phyloP scores from a whole-genome alignment of 1,140 invertebrate species.

The Hyposmocoma kahamanoa region DNA sequence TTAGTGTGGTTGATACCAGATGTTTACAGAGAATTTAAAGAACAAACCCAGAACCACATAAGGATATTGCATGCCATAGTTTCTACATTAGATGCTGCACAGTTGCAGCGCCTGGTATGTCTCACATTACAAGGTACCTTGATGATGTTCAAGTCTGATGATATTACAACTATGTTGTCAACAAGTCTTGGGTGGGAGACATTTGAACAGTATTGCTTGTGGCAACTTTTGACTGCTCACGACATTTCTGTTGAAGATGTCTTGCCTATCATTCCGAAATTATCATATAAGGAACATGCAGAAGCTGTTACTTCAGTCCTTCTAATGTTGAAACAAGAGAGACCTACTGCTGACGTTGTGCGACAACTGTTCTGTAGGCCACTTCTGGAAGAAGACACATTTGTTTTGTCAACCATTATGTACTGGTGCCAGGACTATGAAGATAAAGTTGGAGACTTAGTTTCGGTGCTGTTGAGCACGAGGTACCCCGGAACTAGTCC shows the following conservation, averaged over 20 bases:
- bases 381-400: constrained; percentile 84
- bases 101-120: constrained; percentile 92
- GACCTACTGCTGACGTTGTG: constrained; percentile 89
- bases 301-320: constrained; percentile 95
- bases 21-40: constrained; percentile 92
- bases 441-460: constrained; percentile 90
- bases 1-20: constrained; percentile 94
- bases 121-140: constrained; percentile 92
- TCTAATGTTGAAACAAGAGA: constrained; percentile 93
- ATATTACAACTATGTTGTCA: constrained; percentile 81
- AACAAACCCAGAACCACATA: constrained; percentile 88
- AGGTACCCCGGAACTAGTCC: constrained; percentile 89
- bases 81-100: constrained; percentile 89
- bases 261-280: constrained; percentile 90
- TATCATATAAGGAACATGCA: constrained; percentile 90
- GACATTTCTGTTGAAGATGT: constrained; percentile 93
- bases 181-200: constrained; percentile 96
- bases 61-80: constrained; percentile 91
- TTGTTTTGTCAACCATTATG: constrained; percentile 91
- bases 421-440: constrained; percentile 95
- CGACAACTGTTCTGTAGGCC: constrained; percentile 88
- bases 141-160: constrained; percentile 86
- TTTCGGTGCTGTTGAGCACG: constrained; percentile 84
- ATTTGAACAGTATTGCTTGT: constrained; percentile 96
- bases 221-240: constrained; percentile 95